A percentile compares a stretch with the other conserved stretches of the same genome.
phyloP scores from a whole-genome alignment of 2,113 vertebrate species.

The Irena cyanogastra region DNA sequence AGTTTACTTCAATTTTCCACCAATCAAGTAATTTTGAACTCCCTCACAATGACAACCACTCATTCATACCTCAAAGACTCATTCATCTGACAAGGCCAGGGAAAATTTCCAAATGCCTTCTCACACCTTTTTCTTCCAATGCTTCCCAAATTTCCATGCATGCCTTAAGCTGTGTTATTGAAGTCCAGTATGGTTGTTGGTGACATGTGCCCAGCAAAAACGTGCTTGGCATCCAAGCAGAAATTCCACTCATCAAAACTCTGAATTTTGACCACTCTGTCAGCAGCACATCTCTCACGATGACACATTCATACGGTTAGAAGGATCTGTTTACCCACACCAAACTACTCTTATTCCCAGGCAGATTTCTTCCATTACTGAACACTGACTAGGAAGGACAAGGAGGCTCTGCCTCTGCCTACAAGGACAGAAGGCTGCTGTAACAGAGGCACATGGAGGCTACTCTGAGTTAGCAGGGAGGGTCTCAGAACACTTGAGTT shows the following conservation, averaged over 20 bases:
- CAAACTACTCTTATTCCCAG: background rate
- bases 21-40: background rate
- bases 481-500: background rate
- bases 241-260: background rate
- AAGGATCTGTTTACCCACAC: background rate
- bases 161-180: background rate
- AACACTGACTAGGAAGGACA: background rate
- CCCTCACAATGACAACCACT: background rate
- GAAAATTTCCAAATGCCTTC: background rate
- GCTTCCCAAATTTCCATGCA: background rate
- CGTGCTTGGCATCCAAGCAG: accelerated
- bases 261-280: background rate
- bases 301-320: accelerated
- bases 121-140: background rate
- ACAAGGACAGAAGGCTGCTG: background rate
- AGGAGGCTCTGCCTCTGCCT: background rate
- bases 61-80: background rate
- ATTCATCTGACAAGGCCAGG: background rate
- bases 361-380: background rate
- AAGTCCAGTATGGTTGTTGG: background rate
- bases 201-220: background rate
- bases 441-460: background rate
- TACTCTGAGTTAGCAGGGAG: background rate
- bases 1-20: background rate
- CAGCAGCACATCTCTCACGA: background rate